Evolutionary conservation across 2,888 invertebrate species (phyloP).

Genomic region (Sepioteuthis lessoniana): DNA sequence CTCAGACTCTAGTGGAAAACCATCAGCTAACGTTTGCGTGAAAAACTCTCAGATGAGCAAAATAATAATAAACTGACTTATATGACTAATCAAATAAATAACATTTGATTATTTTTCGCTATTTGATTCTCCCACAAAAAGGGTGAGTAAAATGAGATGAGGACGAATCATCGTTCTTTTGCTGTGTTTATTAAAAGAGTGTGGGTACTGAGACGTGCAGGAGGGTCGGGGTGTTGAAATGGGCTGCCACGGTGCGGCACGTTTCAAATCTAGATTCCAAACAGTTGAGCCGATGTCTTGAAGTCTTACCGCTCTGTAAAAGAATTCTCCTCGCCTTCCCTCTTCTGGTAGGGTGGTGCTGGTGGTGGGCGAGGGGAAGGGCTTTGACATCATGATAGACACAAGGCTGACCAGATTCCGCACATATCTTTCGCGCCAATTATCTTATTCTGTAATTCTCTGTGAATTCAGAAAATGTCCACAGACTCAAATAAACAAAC

Average conservation of each 20-base stretch:
- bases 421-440: neutral
- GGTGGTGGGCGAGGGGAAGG: neutral
- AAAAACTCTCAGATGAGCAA: neutral
- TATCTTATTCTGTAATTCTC: neutral
- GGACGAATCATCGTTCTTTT: neutral
- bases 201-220: neutral
- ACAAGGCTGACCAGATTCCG: conserved; percentile 1
- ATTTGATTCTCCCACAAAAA: neutral
- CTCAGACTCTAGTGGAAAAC: too few relatives aligned
- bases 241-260: neutral
- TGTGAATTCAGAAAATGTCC: neutral
- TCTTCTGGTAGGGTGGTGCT: too few relatives aligned
- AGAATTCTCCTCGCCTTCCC: neutral
- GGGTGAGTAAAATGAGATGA: neutral
- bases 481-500: neutral
- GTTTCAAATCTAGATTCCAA: conserved; percentile 13
- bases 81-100: neutral
- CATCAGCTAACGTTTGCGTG: too few relatives aligned
- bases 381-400: neutral
- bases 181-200: neutral
- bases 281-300: neutral
- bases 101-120: neutral
- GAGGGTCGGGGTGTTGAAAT: neutral
- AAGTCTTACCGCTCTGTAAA: neutral
- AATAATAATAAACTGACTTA: neutral